phyloP scores from a whole-genome alignment of 2,797 vertebrate genomes.

The Hylomyscus alleni region DNA sequence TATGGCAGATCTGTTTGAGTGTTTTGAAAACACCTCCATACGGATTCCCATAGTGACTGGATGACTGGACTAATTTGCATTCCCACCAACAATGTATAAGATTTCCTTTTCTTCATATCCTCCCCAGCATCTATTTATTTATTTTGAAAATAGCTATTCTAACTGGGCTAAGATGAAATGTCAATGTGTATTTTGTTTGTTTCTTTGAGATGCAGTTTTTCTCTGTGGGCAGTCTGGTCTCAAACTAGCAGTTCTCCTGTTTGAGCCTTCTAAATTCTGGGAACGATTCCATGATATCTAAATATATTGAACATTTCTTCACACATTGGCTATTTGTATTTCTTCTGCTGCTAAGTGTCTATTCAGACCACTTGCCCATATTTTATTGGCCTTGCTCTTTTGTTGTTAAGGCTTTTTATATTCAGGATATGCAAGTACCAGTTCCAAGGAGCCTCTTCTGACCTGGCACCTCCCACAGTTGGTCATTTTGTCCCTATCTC shows the following conservation, averaged over 20 bases:
- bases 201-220: background rate
- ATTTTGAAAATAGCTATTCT: background rate
- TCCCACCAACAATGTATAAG: background rate
- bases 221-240: background rate
- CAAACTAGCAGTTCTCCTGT: too few relatives aligned
- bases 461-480: background rate
- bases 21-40: background rate
- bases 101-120: background rate
- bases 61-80: background rate
- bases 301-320: background rate
- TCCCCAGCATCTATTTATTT: too few relatives aligned
- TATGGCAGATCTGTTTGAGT: background rate
- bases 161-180: background rate
- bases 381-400: background rate
- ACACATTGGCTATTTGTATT: background rate
- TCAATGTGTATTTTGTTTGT: background rate
- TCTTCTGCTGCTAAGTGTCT: background rate
- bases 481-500: background rate
- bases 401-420: background rate
- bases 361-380: background rate
- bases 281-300: background rate
- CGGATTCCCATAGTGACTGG: background rate
- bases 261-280: background rate
- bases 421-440: background rate
- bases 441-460: background rate